phyloP scores from a whole-genome alignment of 2,113 vertebrate genomes.

The human (Homo sapiens) region DNA sequence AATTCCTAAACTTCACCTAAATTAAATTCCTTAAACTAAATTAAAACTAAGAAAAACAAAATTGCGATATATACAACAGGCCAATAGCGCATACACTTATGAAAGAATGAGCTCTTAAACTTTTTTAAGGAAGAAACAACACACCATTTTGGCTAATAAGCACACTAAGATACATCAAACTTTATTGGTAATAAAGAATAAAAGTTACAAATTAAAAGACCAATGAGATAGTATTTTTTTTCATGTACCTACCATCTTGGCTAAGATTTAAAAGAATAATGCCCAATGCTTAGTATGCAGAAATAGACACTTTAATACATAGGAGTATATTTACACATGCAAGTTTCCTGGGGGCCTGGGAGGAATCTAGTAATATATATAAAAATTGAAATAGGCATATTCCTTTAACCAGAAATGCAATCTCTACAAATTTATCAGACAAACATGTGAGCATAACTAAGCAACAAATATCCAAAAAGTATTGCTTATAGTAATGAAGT shows the following conservation, averaged over 20 bases:
- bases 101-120: background rate
- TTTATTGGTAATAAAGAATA: conserved; percentile 2
- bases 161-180: background rate
- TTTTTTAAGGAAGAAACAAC: background rate
- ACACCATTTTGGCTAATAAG: background rate
- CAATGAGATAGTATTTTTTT: background rate
- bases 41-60: background rate
- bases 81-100: background rate
- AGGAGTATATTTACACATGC: background rate
- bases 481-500: background rate
- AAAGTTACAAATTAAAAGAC: background rate
- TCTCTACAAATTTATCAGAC: background rate
- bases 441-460: background rate
- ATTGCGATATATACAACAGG: background rate
- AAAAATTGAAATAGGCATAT: background rate
- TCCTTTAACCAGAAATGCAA: background rate
- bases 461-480: background rate
- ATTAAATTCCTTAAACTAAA: background rate
- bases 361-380: background rate
- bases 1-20: conserved; percentile 20
- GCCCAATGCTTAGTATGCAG: background rate
- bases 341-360: background rate
- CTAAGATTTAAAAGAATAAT: conserved; percentile 3
- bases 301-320: background rate
- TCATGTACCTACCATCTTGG: background rate